A percentile compares a stretch with the other conserved stretches of the same genome.
These are phyloP conservation scores for Drosophila prolongata DNA, from an alignment of 2,888 invertebrate species.

Conservation along the genomic window DNA sequence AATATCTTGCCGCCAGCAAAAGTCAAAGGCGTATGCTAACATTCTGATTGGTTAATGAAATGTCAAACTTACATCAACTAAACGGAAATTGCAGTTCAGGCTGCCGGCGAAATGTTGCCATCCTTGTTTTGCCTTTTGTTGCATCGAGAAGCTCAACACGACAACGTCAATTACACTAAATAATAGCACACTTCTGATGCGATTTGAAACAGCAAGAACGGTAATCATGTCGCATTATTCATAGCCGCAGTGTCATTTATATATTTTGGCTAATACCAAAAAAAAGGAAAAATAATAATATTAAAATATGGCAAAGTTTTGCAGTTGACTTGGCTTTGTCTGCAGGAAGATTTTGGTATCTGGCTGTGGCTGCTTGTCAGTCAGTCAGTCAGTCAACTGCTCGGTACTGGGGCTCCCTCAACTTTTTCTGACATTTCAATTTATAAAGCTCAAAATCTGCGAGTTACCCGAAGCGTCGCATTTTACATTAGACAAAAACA, in stretches of 20 bases:
- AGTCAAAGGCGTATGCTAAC: neutral
- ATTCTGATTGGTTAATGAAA: constrained; percentile 52
- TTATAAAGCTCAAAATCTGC: constrained; percentile 79
- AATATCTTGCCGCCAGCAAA: constrained; percentile 32
- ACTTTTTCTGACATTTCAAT: constrained; percentile 80
- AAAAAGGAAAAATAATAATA: constrained; percentile 24
- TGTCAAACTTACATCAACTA: constrained; percentile 48
- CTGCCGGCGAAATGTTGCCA: constrained; percentile 35
- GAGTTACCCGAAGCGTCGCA: constrained; percentile 68
- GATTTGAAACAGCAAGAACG: constrained; percentile 10
- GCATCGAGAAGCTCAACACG: constrained; percentile 2
- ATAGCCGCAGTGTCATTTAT: constrained; percentile 50
- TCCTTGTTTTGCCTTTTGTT: constrained; percentile 1
- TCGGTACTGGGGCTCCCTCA: constrained; percentile 47
- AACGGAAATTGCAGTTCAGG: constrained; percentile 61
- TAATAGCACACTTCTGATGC: constrained; percentile 47
- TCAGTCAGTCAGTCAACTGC: constrained; percentile 21
- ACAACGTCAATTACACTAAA: constrained; percentile 50
- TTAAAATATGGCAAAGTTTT: constrained; percentile 60
- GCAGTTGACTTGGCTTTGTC: constrained; percentile 51
- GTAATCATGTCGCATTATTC: constrained; percentile 46
- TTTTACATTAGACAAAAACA: constrained; percentile 67
- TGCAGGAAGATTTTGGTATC: constrained; percentile 30
- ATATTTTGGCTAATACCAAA: constrained; percentile 25
- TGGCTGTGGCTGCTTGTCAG: constrained; percentile 62